Percentiles rank a stretch among this genome's conserved stretches.
These are phyloP conservation scores for Theropithecus gelada DNA, from an alignment of 2,113 vertebrate species.

Conservation along the genomic window DNA sequence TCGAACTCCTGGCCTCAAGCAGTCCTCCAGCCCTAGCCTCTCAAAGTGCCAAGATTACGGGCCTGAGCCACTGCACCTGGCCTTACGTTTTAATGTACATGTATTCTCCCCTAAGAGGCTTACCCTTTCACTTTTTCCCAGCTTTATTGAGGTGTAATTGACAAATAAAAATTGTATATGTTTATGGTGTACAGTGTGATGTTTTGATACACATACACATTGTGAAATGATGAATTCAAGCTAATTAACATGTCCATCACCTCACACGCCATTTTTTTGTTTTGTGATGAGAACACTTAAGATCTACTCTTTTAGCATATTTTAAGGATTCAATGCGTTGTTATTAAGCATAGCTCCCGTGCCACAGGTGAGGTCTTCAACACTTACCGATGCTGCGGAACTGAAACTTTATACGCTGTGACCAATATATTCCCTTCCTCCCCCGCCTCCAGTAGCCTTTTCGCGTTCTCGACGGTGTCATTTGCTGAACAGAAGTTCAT, in stretches of 20 bases:
- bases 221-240: not conserved
- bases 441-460: not conserved
- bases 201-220: not conserved
- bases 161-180: not conserved
- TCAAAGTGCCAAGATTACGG: too few species aligned
- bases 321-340: not conserved
- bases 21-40: too few species aligned
- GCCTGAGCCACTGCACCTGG: too few species aligned
- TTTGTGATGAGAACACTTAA: not conserved
- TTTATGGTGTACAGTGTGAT: not conserved
- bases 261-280: not conserved
- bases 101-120: not conserved
- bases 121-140: not conserved
- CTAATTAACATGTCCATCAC: not conserved
- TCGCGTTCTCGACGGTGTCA: not conserved
- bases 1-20: too few species aligned
- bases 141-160: not conserved
- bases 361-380: not conserved
- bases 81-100: not conserved
- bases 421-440: too few species aligned
- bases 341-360: not conserved
- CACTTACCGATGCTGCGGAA: not conserved
- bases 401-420: not conserved
- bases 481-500: not conserved
- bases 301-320: not conserved